A percentile compares a stretch with the other conserved stretches of the same genome.
These are phyloP conservation scores for Drosophila sordidula DNA, from an alignment of 2,888 invertebrate genomes.

Conservation along the genomic window DNA sequence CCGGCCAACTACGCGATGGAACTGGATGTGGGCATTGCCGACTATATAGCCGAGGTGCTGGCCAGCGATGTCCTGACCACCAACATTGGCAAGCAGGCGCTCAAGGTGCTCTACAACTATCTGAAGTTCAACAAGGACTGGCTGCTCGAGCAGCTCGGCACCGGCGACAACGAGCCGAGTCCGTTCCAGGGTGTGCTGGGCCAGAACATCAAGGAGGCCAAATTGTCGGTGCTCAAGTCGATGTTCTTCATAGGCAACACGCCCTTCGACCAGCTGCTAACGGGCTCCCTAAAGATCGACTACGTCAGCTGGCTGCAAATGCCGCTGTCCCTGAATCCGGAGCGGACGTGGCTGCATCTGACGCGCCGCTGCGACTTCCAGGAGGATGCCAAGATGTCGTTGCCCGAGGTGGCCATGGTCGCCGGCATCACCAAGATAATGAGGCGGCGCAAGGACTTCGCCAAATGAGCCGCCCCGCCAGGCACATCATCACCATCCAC, in stretches of 20 bases:
- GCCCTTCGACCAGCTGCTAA: conserved; percentile 90
- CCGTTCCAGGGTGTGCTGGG: conserved; percentile 83
- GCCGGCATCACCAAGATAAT: conserved; percentile 84
- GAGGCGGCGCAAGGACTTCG: conserved; percentile 79
- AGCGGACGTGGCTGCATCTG: conserved; percentile 85
- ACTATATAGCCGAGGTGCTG: conserved; percentile 86
- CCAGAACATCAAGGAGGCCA: conserved; percentile 82
- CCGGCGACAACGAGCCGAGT: conserved; percentile 82
- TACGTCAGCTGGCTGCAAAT: conserved; percentile 85
- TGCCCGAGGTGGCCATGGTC: conserved; percentile 85
- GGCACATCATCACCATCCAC: conserved; percentile 47
- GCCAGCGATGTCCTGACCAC: conserved; percentile 89
- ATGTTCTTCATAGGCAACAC: conserved; percentile 93
- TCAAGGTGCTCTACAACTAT: conserved; percentile 88
- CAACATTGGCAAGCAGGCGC: conserved; percentile 86
- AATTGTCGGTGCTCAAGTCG: conserved; percentile 88
- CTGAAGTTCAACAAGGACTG: conserved; percentile 89
- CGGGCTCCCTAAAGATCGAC: conserved; percentile 85
- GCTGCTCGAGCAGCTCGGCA: conserved; percentile 87
- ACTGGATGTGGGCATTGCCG: conserved; percentile 85
- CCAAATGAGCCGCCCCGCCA: conserved; percentile 55
- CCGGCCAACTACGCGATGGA: conserved; percentile 83
- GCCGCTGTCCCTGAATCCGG: conserved; percentile 85
- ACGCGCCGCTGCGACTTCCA: conserved; percentile 85
- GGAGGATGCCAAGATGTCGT: conserved; percentile 82